A percentile compares a stretch with the other conserved stretches of the same genome.
These are phyloP conservation scores for Gracilinanus agilis DNA, from an alignment of 2,113 vertebrate species.

Conservation along the genomic window DNA sequence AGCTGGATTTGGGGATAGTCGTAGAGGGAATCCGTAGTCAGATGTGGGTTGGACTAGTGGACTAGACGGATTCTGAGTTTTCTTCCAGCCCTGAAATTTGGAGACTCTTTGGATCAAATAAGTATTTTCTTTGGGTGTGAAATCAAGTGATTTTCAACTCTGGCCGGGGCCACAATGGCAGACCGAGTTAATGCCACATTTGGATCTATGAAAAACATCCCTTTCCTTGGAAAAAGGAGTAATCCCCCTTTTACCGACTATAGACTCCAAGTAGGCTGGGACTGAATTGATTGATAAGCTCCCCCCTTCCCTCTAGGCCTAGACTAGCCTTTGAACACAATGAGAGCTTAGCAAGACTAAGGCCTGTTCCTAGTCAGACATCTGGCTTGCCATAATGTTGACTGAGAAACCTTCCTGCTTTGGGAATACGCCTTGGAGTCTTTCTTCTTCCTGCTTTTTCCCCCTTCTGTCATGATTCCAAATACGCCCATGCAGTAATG, in stretches of 20 bases:
- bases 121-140: background rate
- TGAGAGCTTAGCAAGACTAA: background rate
- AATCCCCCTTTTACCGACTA: background rate
- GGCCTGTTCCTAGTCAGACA: background rate
- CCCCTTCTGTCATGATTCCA: background rate
- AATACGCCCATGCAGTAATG: background rate
- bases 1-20: background rate
- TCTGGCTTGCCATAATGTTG: background rate
- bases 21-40: background rate
- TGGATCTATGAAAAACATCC: background rate
- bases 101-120: background rate
- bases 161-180: background rate
- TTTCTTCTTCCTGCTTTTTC: background rate
- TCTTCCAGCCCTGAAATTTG: too few relatives aligned
- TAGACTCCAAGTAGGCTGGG: background rate
- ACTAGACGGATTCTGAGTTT: background rate
- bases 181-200: background rate
- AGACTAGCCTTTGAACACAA: background rate
- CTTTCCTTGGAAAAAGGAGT: background rate
- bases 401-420: background rate
- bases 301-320: background rate
- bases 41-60: background rate
- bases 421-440: background rate
- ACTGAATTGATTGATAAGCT: background rate
- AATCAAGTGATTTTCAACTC: background rate